Evolutionary conservation across 2,797 vertebrate species (phyloP), one percentile per base, ranked within the genome.

Genomic region (Hoplostethus mediterraneus): DNA sequence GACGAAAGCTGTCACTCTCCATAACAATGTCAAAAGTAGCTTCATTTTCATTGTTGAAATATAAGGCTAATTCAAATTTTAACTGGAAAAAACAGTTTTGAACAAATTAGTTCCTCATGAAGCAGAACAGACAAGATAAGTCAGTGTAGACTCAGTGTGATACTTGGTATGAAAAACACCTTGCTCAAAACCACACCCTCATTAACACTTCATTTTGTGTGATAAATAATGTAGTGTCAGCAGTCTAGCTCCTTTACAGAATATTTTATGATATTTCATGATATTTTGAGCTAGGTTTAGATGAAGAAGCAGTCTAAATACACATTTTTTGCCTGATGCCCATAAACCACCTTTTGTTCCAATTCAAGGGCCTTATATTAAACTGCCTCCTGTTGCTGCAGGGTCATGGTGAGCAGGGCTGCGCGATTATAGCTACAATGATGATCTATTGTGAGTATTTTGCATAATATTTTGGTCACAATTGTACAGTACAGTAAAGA

Each of bases 81-180:
- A 36, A 36, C 7, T 36, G 33, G 63, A 30, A n/a, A 30, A 0
- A 38, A 30, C 48, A 14, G 45, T 25, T 33, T 33, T 16, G 40
- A 38, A 47, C 40, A 52, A 67, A 80, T 73, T 21, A 60, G 31
- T 14, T 16, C 54, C 21, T 17, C 6, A 60, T 36, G 31, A 54
- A 57, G 36, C 2, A n/a, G 21, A 6, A 49, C 73, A 62, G 65
- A 9, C 14, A 69, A 68, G 58, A 80, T 63, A 58, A 55, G 59
- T 79, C 71, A 25, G 71, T 40, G 7, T 56, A 53, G 47, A 47
- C 55, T 48, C 12, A 48, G 31, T 49, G 70, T 63, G 67, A 80
- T 67, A 55, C 81, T 79, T 72, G 74, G 74, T 67, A 6, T 70
- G 47, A 48, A 70, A 40, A 62, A 54, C 42, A 56, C 42, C 58